A percentile compares a stretch with the other conserved stretches of the same genome.
Evolutionary conservation across 2,113 vertebrate species (phyloP).

Genomic region (Chinchilla lanigera): DNA sequence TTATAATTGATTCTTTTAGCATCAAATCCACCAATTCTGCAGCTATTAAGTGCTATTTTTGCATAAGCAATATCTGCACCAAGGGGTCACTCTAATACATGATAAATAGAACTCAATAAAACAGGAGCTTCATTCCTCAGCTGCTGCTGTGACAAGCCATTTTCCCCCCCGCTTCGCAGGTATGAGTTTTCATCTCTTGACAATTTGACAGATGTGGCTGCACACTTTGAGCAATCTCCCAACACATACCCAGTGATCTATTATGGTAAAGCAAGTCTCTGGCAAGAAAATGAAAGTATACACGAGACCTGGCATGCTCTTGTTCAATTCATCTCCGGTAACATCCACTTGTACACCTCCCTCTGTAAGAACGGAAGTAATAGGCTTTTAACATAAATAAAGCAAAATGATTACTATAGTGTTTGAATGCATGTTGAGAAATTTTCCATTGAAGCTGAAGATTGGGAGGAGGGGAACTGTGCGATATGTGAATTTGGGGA

Average conservation of each 20-base stretch:
- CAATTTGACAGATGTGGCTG: slow-evolving; percentile 59
- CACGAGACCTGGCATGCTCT: neutral
- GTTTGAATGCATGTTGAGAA: slow-evolving; percentile 37
- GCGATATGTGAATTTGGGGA: neutral
- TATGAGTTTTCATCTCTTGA: slow-evolving; percentile 63
- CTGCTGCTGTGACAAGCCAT: slow-evolving; percentile 1
- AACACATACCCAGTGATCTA: neutral
- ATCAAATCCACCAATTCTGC: neutral
- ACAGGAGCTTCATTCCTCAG: neutral
- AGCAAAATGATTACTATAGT: slow-evolving; percentile 13
- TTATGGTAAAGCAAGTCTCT: slow-evolving; percentile 36
- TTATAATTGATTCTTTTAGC: neutral
- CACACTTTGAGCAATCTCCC: neutral
- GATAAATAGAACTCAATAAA: slow-evolving; percentile 23
- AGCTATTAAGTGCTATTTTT: neutral
- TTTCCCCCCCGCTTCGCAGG: slow-evolving; percentile 12
- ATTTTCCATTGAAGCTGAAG: neutral
- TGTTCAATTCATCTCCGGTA: neutral
- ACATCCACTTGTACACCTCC: neutral
- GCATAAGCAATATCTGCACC: neutral
- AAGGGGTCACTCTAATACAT: slow-evolving; percentile 26
- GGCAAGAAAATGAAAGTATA: slow-evolving; percentile 67
- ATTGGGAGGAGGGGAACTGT: neutral
- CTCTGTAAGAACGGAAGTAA: slow-evolving; percentile 16
- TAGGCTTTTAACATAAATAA: slow-evolving; percentile 1